Evolutionary conservation across 2,888 invertebrate species (phyloP), one percentile per base, ranked within the genome.

Genomic region (Dione vanillae): DNA sequence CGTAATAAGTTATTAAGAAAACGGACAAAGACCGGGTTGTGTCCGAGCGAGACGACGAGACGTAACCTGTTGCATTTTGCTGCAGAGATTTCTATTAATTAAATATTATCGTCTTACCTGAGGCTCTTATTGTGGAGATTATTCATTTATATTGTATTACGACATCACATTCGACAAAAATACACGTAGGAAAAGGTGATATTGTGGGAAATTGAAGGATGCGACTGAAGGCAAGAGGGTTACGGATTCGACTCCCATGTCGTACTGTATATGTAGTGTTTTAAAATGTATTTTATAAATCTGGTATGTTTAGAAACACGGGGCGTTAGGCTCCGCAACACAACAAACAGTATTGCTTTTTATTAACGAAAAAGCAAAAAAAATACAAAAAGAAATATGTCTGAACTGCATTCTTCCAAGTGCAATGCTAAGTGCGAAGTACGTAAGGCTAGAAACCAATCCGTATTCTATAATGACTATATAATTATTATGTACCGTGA

Each of bases 1-100:
- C 61, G 61, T 61, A 61, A 61, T 61, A 61, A 27, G 61, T 61
- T 61, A 61, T 61, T 61, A 61, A 61, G 61, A 61, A 61, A 35
- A 61, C 61, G 61, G 27, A 61, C 61, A 61, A 61, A 61, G 45
- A 43, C n/a, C 59, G 27, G n/a, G 20, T 19, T 20, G 45, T 45
- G 43, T 43, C 16, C 27, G 61, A 45, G 16, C 45, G 27, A 27
- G 27, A 27, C n/a, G n/a, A 27, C 27, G 27, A 27, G 27, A n/a
- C 9, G 16, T 8, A 45, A 61, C 61, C 45, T 45, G 61, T 61
- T 61, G 27, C 61, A 45, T n/a, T 61, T 35, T 27, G 61, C 61
- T 35, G 61, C 27, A 27, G 45, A 61, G 59, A 45, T 45, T 61
- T 61, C 61, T 61, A 61, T 45, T 61, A 61, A 61, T 61, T 61